Evolutionary conservation across 2,113 vertebrate species (phyloP).

Genomic region (Silurus glanis): DNA sequence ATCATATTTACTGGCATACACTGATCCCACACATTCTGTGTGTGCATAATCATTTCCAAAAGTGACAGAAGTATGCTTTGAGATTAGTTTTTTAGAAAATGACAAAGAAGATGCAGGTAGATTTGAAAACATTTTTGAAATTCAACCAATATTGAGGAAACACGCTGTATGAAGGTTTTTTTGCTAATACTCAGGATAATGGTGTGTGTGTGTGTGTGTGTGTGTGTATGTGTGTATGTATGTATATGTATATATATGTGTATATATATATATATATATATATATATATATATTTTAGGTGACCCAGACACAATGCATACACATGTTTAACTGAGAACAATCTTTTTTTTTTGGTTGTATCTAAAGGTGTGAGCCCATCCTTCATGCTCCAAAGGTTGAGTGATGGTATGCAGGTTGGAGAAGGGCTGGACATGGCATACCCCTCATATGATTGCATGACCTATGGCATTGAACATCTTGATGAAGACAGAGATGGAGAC

Average conservation of each 20-base stretch:
- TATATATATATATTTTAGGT: too few species aligned
- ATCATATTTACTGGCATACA: neutral
- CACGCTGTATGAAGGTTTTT: neutral
- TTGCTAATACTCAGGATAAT: neutral
- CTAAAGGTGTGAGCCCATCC: slow-evolving; percentile 49
- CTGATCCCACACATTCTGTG: neutral
- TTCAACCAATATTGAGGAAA: neutral
- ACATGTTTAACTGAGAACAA: neutral
- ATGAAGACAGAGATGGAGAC: slow-evolving; percentile 89
- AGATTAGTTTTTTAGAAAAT: neutral
- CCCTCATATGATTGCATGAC: slow-evolving; percentile 81
- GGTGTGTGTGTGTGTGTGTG: neutral
- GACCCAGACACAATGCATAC: neutral
- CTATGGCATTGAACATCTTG: slow-evolving; percentile 82
- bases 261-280: too few species aligned
- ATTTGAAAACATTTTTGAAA: neutral
- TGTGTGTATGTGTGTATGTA: too few species aligned
- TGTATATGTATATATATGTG: too few species aligned
- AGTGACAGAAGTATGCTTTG: neutral
- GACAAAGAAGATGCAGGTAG: neutral
- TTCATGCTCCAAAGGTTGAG: slow-evolving; percentile 72
- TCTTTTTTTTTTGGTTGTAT: neutral
- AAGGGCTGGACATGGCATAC: slow-evolving; percentile 75
- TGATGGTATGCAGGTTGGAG: slow-evolving; percentile 75
- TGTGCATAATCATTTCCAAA: neutral